A percentile compares a stretch with the other conserved stretches of the same genome.
Conservation (phyloP, 2,113 vertebrate genomes). For the Egretta garzetta region DNA sequence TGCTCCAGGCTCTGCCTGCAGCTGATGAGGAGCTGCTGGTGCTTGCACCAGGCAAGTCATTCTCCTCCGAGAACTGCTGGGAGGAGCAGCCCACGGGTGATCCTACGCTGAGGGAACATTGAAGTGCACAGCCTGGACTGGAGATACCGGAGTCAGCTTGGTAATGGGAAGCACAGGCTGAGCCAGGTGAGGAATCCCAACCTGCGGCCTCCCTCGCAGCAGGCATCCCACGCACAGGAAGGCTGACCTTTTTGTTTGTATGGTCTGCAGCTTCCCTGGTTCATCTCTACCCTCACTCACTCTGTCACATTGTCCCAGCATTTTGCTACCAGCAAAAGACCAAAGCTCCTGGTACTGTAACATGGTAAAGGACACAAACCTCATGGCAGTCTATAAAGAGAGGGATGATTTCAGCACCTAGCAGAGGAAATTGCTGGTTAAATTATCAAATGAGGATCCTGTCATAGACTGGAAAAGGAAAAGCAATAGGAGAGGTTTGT, state of each 20-base stretch:
- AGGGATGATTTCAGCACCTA: not conserved
- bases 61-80: not conserved
- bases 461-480: not conserved
- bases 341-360: not conserved
- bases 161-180: not conserved
- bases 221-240: not conserved
- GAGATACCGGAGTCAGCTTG: not conserved
- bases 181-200: not conserved
- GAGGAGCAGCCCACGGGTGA: not conserved
- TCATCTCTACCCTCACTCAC: not conserved
- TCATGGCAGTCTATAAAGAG: not conserved
- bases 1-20: not conserved
- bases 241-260: not conserved
- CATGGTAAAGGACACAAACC: not conserved
- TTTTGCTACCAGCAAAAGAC: not conserved
- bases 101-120: not conserved
- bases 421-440: not conserved
- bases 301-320: rapidly evolving
- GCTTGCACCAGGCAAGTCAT: not conserved
- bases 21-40: not conserved
- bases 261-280: not conserved
- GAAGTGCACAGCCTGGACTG: not conserved
- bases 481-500: not conserved
- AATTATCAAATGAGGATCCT: not conserved
- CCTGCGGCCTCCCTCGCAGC: not conserved